Percentiles rank a stretch among this genome's conserved stretches.
Conservation (phyloP, 2,888 invertebrate species). For the Anorthoa munda region DNA sequence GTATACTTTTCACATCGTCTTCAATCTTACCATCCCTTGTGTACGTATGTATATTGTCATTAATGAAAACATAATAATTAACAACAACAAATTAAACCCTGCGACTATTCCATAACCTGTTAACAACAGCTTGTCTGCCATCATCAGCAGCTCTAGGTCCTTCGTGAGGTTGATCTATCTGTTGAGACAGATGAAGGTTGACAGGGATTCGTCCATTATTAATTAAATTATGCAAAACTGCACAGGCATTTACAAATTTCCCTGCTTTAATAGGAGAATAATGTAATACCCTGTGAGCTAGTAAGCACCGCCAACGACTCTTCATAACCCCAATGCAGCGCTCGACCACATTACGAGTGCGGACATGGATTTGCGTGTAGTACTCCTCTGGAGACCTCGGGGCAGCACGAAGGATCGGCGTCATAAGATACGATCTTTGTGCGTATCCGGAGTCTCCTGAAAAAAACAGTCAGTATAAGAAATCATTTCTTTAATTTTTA, state of each 20-base stretch:
- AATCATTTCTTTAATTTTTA: too few species aligned
- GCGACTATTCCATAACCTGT: too few species aligned
- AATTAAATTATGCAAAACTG: background rate
- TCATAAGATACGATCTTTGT: slow-evolving; percentile 1
- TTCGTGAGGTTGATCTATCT: background rate
- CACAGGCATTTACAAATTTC: background rate
- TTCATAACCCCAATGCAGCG: slow-evolving; percentile 5
- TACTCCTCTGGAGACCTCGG: background rate
- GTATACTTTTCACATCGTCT: too few species aligned
- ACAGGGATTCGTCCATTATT: background rate
- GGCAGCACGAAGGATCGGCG: background rate
- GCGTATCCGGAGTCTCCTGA: slow-evolving; percentile 1
- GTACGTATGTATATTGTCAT: too few species aligned
- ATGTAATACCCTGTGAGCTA: slow-evolving; percentile 5
- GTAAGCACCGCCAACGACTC: slow-evolving; percentile 1
- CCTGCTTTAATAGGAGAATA: background rate
- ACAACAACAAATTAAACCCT: too few species aligned
- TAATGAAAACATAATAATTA: too few species aligned
- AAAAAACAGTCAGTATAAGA: too few species aligned
- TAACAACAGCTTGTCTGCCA: background rate
- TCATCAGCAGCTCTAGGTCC: background rate
- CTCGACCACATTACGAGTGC: background rate
- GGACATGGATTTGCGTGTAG: slow-evolving; percentile 1
- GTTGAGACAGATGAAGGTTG: background rate
- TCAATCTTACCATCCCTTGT: too few species aligned